Evolutionary conservation across 64 coral and sea anemone genomes (phyloP), one percentile per base, ranked within the genome.

Genomic region (Catalaphyllia jardinei): DNA sequence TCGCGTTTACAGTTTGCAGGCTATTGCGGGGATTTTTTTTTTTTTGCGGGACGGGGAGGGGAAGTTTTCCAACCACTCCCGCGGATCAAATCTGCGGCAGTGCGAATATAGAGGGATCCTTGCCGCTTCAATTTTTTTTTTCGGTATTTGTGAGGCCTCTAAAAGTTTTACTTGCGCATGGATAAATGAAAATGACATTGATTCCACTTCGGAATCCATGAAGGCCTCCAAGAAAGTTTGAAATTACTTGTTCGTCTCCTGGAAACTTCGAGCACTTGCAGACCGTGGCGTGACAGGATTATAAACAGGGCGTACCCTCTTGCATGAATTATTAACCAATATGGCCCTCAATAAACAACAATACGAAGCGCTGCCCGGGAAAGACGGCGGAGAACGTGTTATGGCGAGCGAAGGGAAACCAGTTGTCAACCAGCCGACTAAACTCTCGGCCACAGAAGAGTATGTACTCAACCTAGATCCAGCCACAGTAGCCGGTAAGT

Each of bases 401-500:
- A 90, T 86, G 73, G 67, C 80, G 73, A 18, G 57, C 14, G 54
- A 79, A 39, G 38, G 38, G 78, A 76, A 29, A 8, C 81, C 85
- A 18, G 60, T 92, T 9, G 38, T 80, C 14, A 69, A 38, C 59
- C 80, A 92, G 60, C 90, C 90, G 3, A 28, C 57, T 8, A 72
- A 92, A 42, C 83, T 92, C 0, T 78, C 83, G 16, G 63, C 73
- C 17, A 86, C 84, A n/a, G 90, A 92, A n/a, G 90, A 92, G 18
- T 92, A 92, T 42, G 90, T 92, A 10, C 62, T 92, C 35, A 92
- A 92, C 74, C 39, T 92, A 61, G 90, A 92, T 63, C 90, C 90
- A 4, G 65, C 39, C 8, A 12, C 73, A 17, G 90, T 92, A 46
- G 18, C 79, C 31, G 65, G 90, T 92, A 69, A 92, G 50, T 52